phyloP scores from a whole-genome alignment of 2,888 invertebrate species.

The Amphipoea oculea region DNA sequence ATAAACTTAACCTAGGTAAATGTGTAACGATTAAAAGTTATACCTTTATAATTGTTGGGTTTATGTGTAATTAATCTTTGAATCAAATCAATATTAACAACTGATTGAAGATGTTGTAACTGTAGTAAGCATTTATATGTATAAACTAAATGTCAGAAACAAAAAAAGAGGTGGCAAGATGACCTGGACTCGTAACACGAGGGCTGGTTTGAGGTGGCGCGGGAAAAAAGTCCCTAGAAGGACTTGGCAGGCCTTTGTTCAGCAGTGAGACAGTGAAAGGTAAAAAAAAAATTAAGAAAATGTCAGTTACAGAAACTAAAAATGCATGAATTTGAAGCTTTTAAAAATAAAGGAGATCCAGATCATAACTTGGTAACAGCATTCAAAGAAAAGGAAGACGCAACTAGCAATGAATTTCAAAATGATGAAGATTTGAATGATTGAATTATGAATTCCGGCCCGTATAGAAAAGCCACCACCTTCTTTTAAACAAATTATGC shows the following conservation, averaged over 20 bases:
- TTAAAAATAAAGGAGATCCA: neutral
- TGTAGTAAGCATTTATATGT: neutral
- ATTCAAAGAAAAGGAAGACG: neutral
- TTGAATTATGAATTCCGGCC: neutral
- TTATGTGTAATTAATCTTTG: neutral
- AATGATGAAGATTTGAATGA: neutral
- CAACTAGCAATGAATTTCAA: neutral
- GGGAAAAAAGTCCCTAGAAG: too few species aligned
- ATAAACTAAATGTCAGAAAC: neutral
- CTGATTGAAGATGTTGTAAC: neutral
- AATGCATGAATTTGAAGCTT: neutral
- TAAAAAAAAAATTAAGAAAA: neutral
- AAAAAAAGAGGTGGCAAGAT: too few species aligned
- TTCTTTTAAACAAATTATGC: neutral
- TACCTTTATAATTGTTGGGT: neutral
- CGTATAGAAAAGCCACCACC: conserved; percentile 2
- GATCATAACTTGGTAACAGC: neutral
- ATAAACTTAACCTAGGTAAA: conserved; percentile 43
- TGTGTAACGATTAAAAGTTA: conserved; percentile 10
- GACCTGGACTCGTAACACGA: too few species aligned
- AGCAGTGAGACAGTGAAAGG: too few species aligned
- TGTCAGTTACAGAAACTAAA: neutral
- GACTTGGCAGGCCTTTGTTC: too few species aligned
- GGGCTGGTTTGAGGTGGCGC: too few species aligned
- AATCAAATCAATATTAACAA: neutral